Base-by-base conservation (phyloP, 2,888 invertebrate genomes). In the Disparrhopalites patrizii region DNA sequence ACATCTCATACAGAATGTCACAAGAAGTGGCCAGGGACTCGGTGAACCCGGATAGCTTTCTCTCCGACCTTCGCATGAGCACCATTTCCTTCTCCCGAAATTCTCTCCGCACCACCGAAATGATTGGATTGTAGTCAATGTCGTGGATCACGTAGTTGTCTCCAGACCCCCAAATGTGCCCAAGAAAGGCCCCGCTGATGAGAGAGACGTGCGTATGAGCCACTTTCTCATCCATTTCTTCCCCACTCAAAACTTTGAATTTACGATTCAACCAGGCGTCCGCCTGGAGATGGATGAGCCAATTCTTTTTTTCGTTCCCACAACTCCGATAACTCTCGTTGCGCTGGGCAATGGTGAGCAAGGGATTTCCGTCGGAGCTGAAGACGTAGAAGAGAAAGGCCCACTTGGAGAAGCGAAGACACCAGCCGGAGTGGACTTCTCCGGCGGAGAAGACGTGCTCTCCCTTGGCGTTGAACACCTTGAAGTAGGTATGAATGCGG, bases 381-480 rank as follows among this genome's bases (percentile, higher is more conserved):
- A 36, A 58, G 13, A 58, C 38, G 58, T n/a, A 40, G 25, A 31
- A 23, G 43, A 40, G 27, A 3, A 58, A 40, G 4, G 38, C 25
- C 33, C 36, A 58, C n/a, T 58, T 28, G 43, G 57, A 18, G 43
- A 40, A 43, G 18, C 13, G 15, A 4, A 38, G 15, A 18, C 18
- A 27, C 10, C 28, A 25, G 15, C 25, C 13, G 4, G 10, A 25
- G 23, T 38, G 20, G n/a, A 38, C 38, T 40, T 58, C 58, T 3
- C 58, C 58, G 7, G 38, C 58, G 40, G 58, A 58, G 27, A 40
- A 58, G 27, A 58, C 28, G 27, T 58, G 58, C 18, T 28, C 43
- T 3, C 58, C 58, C 3, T 18, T 15, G 1, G 23, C n/a, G 27
- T 58, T 38, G 43, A 38, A 58, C 2, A 58, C 36, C 23, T 58